Evolutionary conservation across 2,113 vertebrate genomes (phyloP), one percentile per base, ranked within the genome.

Genomic region (Platichthys stellatus): DNA sequence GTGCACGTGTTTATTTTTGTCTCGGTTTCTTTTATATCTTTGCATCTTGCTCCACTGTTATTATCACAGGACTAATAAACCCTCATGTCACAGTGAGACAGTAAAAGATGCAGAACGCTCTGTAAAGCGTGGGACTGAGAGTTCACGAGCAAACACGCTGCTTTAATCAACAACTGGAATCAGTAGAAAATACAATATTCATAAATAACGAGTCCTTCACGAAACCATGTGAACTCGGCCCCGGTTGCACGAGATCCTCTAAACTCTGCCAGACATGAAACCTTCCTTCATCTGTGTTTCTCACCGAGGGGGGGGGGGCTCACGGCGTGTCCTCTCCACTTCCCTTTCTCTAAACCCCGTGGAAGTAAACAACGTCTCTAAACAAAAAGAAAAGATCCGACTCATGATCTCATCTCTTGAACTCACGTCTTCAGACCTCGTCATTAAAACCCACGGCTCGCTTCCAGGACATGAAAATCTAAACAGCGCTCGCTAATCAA

Each of bases 161-260:
- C 69, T 68, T 74, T 63, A 76, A 85, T 73, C 61, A 70, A 38
- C 26, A 65, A 23, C 3, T 2, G 28, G 28, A 5, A 31, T 31
- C 28, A 23, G 23, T 23, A 23, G 53, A 78, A 88, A 83, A 78
- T 76, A 35, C 68, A 69, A 80, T 60, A 72, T 65, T 70, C 76
- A 80, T 64, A 35, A 28, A 78, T 81, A 62, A 5, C 5, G 28
- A 31, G 28, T 31, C 5, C 28, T 31, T 7, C 28, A 31, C 5
- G 69, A 73, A n/a, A 49, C 23, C 63, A 70, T 45, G 45, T 23
- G 63, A 82, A 73, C 57, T 82, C 43, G 64, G 66, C 38, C 3
- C 9, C 9, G 0, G 35, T 61, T 59, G 47, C 43, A 61, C 69
- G 8, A 65, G 51, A 31, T 8, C 43, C 21, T 40, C 63, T 45